Evolutionary conservation across 1,140 invertebrate genomes (phyloP).

Genomic region (Orchesella cincta): DNA sequence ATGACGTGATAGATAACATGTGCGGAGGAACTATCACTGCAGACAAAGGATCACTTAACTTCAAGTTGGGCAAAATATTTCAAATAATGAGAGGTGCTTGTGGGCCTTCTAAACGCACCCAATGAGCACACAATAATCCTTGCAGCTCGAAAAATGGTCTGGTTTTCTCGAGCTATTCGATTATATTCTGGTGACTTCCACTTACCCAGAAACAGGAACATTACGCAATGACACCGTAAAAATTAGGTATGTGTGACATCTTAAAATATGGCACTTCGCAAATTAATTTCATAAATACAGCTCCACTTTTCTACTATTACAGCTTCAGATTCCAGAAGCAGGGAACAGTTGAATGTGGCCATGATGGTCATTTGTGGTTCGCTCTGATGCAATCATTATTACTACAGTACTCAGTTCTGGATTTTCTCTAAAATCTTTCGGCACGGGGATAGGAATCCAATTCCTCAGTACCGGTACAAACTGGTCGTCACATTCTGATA

Average conservation of each 20-base stretch:
- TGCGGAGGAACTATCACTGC: background rate
- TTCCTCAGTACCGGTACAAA: background rate
- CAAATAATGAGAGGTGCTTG: background rate
- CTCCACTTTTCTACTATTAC: background rate
- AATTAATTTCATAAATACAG: too few species aligned
- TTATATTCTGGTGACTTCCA: background rate
- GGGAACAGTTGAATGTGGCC: background rate
- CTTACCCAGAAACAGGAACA: background rate
- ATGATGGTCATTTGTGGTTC: background rate
- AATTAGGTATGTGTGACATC: background rate
- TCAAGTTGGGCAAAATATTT: background rate
- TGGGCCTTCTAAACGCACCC: background rate
- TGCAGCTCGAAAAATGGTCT: background rate
- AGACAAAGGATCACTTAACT: constrained; percentile 2
- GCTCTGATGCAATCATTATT: background rate
- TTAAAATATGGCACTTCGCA: too few species aligned
- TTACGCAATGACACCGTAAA: background rate
- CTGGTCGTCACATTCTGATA: background rate
- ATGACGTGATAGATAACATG: too few species aligned
- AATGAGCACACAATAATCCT: background rate
- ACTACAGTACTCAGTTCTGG: background rate
- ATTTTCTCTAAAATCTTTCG: too few species aligned
- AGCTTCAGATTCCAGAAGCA: background rate
- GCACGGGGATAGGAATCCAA: too few species aligned
- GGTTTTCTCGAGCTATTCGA: background rate